phyloP scores from a whole-genome alignment of 30 jellyfish, hydroid and myxozoan species.

The Hydractinia echinata region DNA sequence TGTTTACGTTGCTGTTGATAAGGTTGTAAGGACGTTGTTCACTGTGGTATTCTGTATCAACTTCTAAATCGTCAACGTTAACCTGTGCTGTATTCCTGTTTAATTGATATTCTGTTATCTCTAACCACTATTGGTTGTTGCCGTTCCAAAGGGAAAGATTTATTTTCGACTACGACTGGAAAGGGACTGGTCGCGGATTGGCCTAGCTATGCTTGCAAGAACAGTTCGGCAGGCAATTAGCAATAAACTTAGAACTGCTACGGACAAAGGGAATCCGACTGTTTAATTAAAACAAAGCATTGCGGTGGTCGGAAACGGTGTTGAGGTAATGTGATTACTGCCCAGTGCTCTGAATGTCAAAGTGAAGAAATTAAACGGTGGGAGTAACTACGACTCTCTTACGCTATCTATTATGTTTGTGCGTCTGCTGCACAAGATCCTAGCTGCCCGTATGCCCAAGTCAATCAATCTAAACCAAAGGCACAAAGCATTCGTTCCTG shows the following conservation, averaged over 20 bases:
- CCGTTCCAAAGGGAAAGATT: too few relatives aligned
- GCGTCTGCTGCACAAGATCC: not conserved
- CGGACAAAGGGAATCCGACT: conserved; percentile 91
- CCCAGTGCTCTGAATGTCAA: conserved; percentile 93
- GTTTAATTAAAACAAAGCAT: conserved; percentile 71
- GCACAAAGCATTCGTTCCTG: not conserved
- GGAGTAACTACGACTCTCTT: conserved; percentile 21
- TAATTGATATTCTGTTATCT: too few relatives aligned
- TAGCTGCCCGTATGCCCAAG: not conserved
- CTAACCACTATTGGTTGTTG: too few relatives aligned
- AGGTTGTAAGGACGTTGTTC: too few relatives aligned
- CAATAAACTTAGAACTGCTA: conserved; percentile 60
- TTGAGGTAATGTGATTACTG: conserved; percentile 86
- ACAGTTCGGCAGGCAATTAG: conserved; percentile 51
- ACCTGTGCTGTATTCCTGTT: too few relatives aligned
- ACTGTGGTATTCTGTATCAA: too few relatives aligned
- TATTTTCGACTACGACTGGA: too few relatives aligned
- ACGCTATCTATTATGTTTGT: not conserved
- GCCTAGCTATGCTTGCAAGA: too few relatives aligned
- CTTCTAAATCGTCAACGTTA: too few relatives aligned
- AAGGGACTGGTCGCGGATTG: too few relatives aligned
- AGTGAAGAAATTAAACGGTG: conserved; percentile 81
- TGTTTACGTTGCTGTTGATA: too few relatives aligned
- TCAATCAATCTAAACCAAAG: not conserved
- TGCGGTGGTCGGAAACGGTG: conserved; percentile 89